Evolutionary conservation across 2,797 vertebrate species (phyloP).

Genomic region (Arrhamphus sclerolepis): DNA sequence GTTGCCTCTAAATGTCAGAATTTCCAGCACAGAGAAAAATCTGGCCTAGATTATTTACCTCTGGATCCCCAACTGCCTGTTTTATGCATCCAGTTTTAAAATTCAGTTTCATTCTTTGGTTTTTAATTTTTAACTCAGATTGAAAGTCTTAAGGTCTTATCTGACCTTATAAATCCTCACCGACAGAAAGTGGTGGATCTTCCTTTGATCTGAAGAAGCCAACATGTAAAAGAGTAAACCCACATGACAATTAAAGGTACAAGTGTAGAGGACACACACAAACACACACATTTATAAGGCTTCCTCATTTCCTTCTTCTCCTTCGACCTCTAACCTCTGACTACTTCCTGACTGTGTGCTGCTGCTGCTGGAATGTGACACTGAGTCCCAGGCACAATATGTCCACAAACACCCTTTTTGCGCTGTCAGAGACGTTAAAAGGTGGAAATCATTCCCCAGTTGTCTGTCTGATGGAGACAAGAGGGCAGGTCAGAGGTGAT

Average conservation of each 20-base stretch:
- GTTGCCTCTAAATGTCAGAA: no score
- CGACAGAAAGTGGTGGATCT: neutral
- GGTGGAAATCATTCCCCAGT: conserved; percentile 33
- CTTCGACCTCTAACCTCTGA: conserved; percentile 58
- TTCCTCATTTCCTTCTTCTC: conserved; percentile 58
- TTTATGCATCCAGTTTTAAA: no score
- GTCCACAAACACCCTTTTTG: conserved; percentile 31
- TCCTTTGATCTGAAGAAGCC: conserved; percentile 8
- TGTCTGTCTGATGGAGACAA: conserved; percentile 37
- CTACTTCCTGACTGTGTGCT: conserved; percentile 47
- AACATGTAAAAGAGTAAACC: conserved; percentile 3
- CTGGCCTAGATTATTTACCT: no score
- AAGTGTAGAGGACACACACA: neutral
- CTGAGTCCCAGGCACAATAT: conserved; percentile 39
- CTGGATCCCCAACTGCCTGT: no score
- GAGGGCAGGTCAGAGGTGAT: conserved; percentile 53
- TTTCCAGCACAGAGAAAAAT: no score
- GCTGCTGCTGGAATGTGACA: conserved; percentile 45
- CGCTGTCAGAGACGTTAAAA: conserved; percentile 43
- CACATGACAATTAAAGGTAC: conserved; percentile 2
- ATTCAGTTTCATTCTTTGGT: neutral
- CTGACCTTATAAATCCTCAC: neutral
- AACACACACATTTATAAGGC: conserved; percentile 22
- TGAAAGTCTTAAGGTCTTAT: neutral
- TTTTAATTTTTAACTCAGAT: neutral